Evolutionary conservation across 2,797 vertebrate genomes (phyloP).

Genomic region (Tympanoctomys barrerae): DNA sequence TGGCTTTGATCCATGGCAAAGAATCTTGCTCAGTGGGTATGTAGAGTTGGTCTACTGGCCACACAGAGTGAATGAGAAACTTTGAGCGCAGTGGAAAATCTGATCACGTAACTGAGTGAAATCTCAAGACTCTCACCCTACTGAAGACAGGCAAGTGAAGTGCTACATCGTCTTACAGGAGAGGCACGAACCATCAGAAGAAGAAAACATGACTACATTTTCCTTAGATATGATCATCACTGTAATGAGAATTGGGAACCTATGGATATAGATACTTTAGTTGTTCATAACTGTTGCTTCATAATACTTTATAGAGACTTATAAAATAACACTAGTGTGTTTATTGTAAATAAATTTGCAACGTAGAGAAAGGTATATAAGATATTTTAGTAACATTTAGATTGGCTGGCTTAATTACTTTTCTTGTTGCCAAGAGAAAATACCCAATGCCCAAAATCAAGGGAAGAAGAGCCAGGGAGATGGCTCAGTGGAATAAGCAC

Average conservation of each 20-base stretch:
- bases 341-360: conserved; percentile 38
- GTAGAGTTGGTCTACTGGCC: neutral
- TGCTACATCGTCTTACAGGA: neutral
- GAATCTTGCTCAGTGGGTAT: neutral
- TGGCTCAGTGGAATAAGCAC: too few species aligned
- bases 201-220: conserved; percentile 15
- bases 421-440: neutral
- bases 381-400: conserved; percentile 33
- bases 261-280: conserved; percentile 19
- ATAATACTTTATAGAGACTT: conserved; percentile 41
- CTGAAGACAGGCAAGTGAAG: neutral
- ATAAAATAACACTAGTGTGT: neutral
- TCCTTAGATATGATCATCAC: neutral
- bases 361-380: neutral
- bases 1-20: conserved; percentile 17
- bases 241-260: neutral
- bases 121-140: conserved; percentile 16
- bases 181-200: neutral
- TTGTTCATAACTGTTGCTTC: conserved; percentile 36
- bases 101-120: neutral
- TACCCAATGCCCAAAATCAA: neutral
- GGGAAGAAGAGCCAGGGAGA: neutral
- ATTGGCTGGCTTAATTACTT: neutral
- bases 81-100: neutral
- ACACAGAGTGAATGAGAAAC: conserved; percentile 19